Evolutionary conservation across 2,797 vertebrate genomes (phyloP).

Genomic region (Lithobates pipiens): DNA sequence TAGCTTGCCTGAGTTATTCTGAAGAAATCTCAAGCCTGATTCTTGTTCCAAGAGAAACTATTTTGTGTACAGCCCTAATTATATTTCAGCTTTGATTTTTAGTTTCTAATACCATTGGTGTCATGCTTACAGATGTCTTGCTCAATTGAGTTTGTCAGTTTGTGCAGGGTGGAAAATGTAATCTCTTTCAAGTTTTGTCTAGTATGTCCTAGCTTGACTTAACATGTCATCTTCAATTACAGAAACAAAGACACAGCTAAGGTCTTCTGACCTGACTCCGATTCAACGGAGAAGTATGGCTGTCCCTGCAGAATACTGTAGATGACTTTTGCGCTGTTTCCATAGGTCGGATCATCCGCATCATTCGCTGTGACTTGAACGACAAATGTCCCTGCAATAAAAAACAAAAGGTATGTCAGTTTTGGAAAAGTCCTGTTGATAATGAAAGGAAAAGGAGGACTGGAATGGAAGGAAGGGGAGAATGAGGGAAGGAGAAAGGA

Average conservation of each 20-base stretch:
- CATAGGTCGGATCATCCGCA: slow-evolving; percentile 82
- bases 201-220: slow-evolving; percentile 69
- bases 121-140: slow-evolving; percentile 69
- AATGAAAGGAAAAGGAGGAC: background rate
- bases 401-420: slow-evolving; percentile 61
- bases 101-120: slow-evolving; percentile 72
- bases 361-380: slow-evolving; percentile 83
- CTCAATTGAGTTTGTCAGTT: slow-evolving; percentile 69
- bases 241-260: slow-evolving; percentile 67
- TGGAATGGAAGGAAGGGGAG: background rate
- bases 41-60: slow-evolving; percentile 64
- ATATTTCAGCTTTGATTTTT: slow-evolving; percentile 68
- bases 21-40: slow-evolving; percentile 36
- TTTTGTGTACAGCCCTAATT: slow-evolving; percentile 65
- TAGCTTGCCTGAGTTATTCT: slow-evolving; percentile 30
- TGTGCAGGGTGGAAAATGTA: slow-evolving; percentile 68
- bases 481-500: background rate
- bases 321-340: slow-evolving; percentile 83
- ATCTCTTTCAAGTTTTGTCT: slow-evolving; percentile 70
- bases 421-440: background rate
- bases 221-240: slow-evolving; percentile 71
- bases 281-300: slow-evolving; percentile 83
- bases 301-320: slow-evolving; percentile 86
- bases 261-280: slow-evolving; percentile 80
- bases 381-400: slow-evolving; percentile 80